Evolutionary conservation across 1,140 invertebrate genomes (phyloP).

Genomic region (Macrocentrus cingulum): DNA sequence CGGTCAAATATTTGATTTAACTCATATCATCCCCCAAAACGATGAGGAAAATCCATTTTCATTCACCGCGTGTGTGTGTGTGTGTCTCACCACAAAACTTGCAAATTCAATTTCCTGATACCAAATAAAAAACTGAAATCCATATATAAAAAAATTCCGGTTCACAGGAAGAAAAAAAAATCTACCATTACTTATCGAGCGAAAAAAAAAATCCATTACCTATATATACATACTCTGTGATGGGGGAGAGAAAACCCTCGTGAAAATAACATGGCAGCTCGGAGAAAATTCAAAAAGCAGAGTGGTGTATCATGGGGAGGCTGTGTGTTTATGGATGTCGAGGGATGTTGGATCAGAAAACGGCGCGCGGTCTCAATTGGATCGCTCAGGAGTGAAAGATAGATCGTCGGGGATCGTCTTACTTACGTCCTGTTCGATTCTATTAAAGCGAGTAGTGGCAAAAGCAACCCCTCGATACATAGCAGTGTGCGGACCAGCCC

Average conservation of each 20-base stretch:
- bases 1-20: constrained; percentile 5
- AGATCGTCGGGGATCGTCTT: constrained; percentile 47
- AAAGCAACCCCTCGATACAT: constrained; percentile 23
- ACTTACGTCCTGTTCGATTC: constrained; percentile 48
- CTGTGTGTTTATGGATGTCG: constrained; percentile 32
- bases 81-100: constrained; percentile 13
- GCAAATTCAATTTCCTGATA: not conserved
- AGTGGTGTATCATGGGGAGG: too few relatives aligned
- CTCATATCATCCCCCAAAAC: not conserved
- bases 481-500: constrained; percentile 26
- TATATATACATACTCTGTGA: too few relatives aligned
- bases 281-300: constrained; percentile 9
- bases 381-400: constrained; percentile 41
- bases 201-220: constrained; percentile 29
- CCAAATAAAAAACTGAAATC: too few relatives aligned
- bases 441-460: constrained; percentile 39
- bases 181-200: constrained; percentile 29
- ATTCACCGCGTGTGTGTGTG: too few relatives aligned
- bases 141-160: not conserved
- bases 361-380: constrained; percentile 37
- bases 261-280: constrained; percentile 26
- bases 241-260: constrained; percentile 20
- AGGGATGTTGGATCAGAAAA: constrained; percentile 23
- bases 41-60: not conserved
- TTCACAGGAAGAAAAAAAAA: constrained; percentile 2